These are phyloP conservation scores for Coptodon bakossiorum DNA, from an alignment of 2,113 vertebrate species.

Conservation along the genomic window DNA sequence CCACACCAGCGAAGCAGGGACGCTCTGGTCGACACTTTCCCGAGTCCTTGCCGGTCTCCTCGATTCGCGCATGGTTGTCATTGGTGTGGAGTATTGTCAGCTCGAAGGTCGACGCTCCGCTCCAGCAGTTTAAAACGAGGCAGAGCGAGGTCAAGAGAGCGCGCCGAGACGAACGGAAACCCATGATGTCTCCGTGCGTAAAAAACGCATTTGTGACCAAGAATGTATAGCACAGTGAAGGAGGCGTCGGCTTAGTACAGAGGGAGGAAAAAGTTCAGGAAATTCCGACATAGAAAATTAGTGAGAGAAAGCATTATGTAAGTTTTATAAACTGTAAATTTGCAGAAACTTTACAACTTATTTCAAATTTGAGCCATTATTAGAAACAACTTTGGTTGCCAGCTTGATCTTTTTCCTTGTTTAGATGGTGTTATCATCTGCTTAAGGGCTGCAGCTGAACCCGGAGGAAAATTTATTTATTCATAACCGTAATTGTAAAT, in stretches of 20 bases:
- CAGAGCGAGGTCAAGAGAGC: background rate
- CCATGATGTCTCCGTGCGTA: conserved; percentile 19
- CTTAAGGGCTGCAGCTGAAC: no score
- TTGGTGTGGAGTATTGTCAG: conserved; percentile 86
- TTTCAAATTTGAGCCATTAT: background rate
- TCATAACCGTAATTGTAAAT: background rate
- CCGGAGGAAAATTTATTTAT: background rate
- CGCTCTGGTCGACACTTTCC: conserved; percentile 55
- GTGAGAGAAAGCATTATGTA: background rate
- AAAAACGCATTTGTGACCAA: background rate
- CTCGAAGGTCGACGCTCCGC: conserved; percentile 49
- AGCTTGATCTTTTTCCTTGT: background rate
- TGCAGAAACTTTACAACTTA: background rate
- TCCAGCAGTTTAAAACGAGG: background rate
- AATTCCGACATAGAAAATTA: background rate
- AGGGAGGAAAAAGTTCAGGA: background rate
- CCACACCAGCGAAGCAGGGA: conserved; percentile 80
- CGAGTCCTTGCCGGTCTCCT: conserved; percentile 77
- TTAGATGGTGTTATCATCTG: background rate
- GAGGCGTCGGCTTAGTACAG: background rate
- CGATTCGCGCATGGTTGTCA: conserved; percentile 82
- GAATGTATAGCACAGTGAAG: background rate
- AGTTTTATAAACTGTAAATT: background rate
- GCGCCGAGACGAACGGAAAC: background rate
- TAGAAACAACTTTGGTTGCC: background rate